Conservation (phyloP, 2,797 vertebrate species). For the Sebastolobus alascanus region DNA sequence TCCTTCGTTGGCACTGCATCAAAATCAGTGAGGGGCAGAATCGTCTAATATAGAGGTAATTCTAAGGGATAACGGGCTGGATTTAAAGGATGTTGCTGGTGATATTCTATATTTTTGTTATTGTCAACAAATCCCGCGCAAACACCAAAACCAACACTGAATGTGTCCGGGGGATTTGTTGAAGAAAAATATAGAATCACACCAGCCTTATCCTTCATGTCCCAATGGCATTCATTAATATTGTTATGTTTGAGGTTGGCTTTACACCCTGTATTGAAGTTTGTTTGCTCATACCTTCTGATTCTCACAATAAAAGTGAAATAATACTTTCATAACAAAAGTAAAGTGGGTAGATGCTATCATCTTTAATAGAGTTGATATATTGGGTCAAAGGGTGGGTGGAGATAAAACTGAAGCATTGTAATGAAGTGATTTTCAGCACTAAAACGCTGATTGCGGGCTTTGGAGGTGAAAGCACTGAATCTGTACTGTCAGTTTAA, state of each 20-base stretch:
- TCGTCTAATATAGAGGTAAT: neutral
- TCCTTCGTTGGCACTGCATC: neutral
- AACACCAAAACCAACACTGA: neutral
- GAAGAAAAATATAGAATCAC: neutral
- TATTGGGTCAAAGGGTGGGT: neutral
- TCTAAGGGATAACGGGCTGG: neutral
- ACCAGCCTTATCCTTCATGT: neutral
- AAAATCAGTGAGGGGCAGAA: neutral
- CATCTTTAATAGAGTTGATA: neutral
- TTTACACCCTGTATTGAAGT: neutral
- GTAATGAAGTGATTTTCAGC: constrained; percentile 11
- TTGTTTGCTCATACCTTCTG: neutral
- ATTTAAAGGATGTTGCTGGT: neutral
- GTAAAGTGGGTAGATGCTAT: neutral
- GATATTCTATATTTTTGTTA: neutral
- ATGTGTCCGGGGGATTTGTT: neutral
- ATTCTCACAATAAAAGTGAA: neutral
- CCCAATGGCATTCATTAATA: neutral
- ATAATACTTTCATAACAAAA: neutral
- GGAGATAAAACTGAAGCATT: neutral
- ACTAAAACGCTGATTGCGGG: constrained; percentile 22
- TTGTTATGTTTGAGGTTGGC: neutral
- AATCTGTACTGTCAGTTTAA: constrained; percentile 35
- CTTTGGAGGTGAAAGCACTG: constrained; percentile 42
- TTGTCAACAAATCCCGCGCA: too few relatives aligned